Evolutionary conservation across 2,888 invertebrate species (phyloP), one percentile per base, ranked within the genome.

Genomic region (Tenthredo mesomela): DNA sequence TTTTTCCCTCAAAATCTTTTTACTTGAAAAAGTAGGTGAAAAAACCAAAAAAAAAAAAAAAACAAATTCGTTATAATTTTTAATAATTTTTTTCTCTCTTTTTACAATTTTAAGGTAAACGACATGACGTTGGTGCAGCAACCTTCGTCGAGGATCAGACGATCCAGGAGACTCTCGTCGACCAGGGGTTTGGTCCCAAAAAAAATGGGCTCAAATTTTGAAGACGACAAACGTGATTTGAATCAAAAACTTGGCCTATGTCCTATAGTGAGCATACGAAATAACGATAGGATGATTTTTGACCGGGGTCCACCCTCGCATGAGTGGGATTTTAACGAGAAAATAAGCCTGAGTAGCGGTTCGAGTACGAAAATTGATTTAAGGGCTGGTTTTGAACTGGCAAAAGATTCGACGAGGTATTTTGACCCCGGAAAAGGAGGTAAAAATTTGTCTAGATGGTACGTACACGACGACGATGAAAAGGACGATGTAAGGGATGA

Each of bases 311-410:
- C 87, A n/a, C 25, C 7, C 2, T 58, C 73, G 0, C 25, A 75
- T 40, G 71, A 84, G 85, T 93, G 93, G 93, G 93, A 93, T 73
- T 80, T 92, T 77, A 93, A 93, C 88, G 93, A 93, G 87, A 90
- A 91, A 84, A 91, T 93, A 85, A 93, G 93, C 87, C 84, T 93
- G 84, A 90, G 90, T 84, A 93, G 93, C 85, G 92, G 91, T 3
- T 93, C 92, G 21, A 92, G 92, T 84, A 87, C 89, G 0, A 92
- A 91, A 9, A 88, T 92, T 33, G 90, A 91, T 67, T 88, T 92
- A 9, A 87, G 90, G 0, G 87, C 91, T 7, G 90, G 91, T 71
- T 86, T 88, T 9, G 47, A 70, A 29, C 12, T 82, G 5, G 67
- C 82, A 10, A 82, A 50, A 10, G 82, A 82, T n/a, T 29, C 67